These are phyloP conservation scores for Sphaerodactylus townsendi DNA, from an alignment of 2,113 vertebrate species.

Conservation along the genomic window DNA sequence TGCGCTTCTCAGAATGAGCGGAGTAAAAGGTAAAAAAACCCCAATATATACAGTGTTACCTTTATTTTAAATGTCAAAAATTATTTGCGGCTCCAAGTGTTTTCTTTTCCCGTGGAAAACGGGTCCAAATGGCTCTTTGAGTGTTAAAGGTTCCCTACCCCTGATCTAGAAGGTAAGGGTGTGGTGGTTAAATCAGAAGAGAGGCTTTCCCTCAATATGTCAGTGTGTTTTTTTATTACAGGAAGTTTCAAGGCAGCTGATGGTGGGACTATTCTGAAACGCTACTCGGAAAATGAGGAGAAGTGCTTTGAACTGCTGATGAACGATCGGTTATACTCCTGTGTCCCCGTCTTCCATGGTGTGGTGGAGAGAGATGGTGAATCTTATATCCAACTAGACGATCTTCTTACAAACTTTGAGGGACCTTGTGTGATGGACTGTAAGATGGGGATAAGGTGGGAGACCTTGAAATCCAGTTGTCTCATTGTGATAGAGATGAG, in stretches of 20 bases:
- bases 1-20: no score
- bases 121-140: no score
- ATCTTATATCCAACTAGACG: slow-evolving; percentile 89
- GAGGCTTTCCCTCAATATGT: background rate
- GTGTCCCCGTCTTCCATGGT: slow-evolving; percentile 89
- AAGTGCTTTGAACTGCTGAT: slow-evolving; percentile 86
- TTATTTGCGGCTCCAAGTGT: no score
- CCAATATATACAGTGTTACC: no score
- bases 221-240: slow-evolving; percentile 55
- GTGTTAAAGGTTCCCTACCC: no score
- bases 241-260: slow-evolving; percentile 95
- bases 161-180: slow-evolving; percentile 13
- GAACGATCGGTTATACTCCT: slow-evolving; percentile 81
- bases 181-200: background rate
- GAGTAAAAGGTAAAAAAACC: no score
- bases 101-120: no score
- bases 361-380: slow-evolving; percentile 91
- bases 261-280: slow-evolving; percentile 92
- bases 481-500: background rate
- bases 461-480: slow-evolving; percentile 14
- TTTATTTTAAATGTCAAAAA: no score
- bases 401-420: slow-evolving; percentile 89
- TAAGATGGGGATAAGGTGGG: slow-evolving; percentile 95
- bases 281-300: slow-evolving; percentile 90
- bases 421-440: slow-evolving; percentile 96